Base-by-base conservation (phyloP, 2,888 invertebrate species). In the Parnassius apollo region DNA sequence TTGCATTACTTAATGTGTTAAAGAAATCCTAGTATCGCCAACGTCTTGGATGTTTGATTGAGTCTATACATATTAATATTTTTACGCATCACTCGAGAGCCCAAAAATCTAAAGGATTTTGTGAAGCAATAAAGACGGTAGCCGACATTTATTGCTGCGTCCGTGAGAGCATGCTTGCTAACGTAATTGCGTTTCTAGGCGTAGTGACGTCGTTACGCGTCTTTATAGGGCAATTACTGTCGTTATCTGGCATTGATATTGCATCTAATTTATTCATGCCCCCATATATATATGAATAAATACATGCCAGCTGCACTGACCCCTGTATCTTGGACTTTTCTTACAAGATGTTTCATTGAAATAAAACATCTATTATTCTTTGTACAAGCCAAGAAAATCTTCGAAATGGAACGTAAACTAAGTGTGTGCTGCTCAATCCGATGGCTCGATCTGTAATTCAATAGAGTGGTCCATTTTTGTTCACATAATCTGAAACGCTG, bases 161-260 rank as follows among this genome's bases (percentile, higher is more conserved):
- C 78, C 85, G 85, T 87, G 88, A 83, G 78, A 82, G 83, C 78
- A 86, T 83, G 84, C 79, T 82, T 77, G 82, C 75, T 77, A 74
- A 77, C 81, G 81, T 88, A 88, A 89, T 88, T 86, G 85, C 85
- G 80, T 86, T 82, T 82, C 86, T 86, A 85, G 82, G 83, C 88
- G 80, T 80, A 81, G 80, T 83, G 85, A 86, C 86, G 86, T 88
- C 88, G 86, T 88, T 87, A 76, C 81, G 78, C 83, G 83, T 83
- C 86, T 90, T 90, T 89, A 90, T 90, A 88, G 88, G 83, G 86
- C 87, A 89, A 89, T 90, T 88, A 88, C 85, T 80, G 86, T 75
- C 83, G 83, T 88, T 89, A 90, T 89, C 89, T 90, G 88, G 86
- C 89, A 88, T 90, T 89, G 88, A 88, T 90, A 88, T 86, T 88